Conservation (phyloP, 2,888 invertebrate genomes). For the Ornithoptera priamus region DNA sequence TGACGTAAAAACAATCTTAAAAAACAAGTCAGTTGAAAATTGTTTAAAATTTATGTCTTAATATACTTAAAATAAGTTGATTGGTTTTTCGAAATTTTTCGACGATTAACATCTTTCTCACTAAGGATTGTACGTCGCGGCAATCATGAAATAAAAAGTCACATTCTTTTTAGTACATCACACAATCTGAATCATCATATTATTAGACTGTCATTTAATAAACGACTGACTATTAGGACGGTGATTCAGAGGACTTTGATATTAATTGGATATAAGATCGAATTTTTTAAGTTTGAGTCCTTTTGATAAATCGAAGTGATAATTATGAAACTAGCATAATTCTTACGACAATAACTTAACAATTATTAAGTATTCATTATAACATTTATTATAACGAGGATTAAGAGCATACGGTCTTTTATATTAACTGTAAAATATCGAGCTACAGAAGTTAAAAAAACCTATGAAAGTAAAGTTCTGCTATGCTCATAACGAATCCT, state of each 20-base stretch:
- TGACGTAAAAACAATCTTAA: no score
- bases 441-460: conserved; percentile 46
- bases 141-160: background rate
- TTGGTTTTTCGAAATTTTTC: background rate
- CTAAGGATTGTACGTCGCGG: background rate
- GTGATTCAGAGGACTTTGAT: no score
- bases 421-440: conserved; percentile 3
- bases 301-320: background rate
- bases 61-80: background rate
- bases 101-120: background rate
- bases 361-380: no score
- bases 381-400: background rate
- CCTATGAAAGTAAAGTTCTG: conserved; percentile 39
- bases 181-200: no score
- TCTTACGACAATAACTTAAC: no score
- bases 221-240: background rate
- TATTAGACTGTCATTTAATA: background rate
- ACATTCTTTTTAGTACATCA: no score
- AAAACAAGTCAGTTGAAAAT: no score
- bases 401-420: background rate
- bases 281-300: background rate
- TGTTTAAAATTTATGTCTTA: background rate
- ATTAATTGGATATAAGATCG: background rate
- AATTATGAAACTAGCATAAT: no score
- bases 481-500: conserved; percentile 40